phyloP scores from a whole-genome alignment of 2,797 vertebrate species.

The Protosalanx chinensis region DNA sequence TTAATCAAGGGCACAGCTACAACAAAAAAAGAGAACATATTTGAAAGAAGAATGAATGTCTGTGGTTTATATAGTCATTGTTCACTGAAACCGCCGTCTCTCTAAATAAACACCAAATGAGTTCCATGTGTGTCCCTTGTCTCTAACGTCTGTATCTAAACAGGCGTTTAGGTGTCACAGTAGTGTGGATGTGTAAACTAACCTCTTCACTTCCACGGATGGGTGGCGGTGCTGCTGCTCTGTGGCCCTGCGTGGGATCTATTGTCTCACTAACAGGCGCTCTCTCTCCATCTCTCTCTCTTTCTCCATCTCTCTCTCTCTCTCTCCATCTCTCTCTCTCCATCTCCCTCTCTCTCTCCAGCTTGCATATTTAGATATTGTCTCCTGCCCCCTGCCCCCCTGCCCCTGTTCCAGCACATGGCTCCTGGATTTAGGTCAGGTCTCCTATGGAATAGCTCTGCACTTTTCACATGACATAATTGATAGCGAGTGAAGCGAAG shows the following conservation, averaged over 20 bases:
- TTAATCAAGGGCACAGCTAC: not conserved
- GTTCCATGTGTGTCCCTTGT: not conserved
- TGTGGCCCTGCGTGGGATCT: too few species aligned
- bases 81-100: not conserved
- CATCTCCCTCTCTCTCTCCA: not conserved
- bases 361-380: not conserved
- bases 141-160: not conserved
- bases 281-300: too few species aligned
- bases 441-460: constrained; percentile 12
- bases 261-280: not conserved
- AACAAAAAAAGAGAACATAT: not conserved
- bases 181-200: not conserved
- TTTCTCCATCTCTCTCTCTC: too few species aligned
- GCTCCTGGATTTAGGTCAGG: constrained; percentile 20
- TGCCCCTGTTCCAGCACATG: not conserved
- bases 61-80: constrained; percentile 4
- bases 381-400: not conserved
- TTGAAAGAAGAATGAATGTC: not conserved
- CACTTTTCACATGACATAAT: constrained; percentile 3
- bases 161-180: not conserved
- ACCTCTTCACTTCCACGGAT: not conserved
- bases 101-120: not conserved
- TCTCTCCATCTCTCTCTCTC: too few species aligned
- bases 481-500: constrained; percentile 6
- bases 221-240: not conserved